phyloP scores from a whole-genome alignment of 2,888 invertebrate species.

The Cosmia trapezina region DNA sequence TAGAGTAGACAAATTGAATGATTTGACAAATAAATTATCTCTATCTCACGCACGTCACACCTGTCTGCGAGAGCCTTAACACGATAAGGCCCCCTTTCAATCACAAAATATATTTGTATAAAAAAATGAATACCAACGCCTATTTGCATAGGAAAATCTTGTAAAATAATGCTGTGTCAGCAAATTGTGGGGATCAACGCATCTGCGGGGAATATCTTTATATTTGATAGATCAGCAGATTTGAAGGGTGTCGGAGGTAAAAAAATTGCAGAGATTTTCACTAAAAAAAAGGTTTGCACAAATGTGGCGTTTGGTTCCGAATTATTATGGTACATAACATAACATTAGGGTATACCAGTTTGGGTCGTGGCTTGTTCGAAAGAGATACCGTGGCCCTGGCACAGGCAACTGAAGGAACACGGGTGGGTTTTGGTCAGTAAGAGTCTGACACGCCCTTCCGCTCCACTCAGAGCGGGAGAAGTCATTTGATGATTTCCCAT shows the following conservation, averaged over 20 bases:
- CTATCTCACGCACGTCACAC: no score
- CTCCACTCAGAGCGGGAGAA: no score
- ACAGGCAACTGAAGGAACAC: no score
- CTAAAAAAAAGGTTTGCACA: neutral
- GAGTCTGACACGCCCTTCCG: no score
- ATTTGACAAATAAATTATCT: no score
- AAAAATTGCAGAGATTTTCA: neutral
- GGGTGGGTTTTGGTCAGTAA: no score
- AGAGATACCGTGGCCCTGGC: no score
- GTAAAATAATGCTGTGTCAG: conserved; percentile 23
- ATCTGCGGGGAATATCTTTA: conserved; percentile 35
- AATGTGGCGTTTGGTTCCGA: neutral
- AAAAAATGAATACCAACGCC: neutral
- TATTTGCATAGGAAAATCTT: conserved; percentile 10
- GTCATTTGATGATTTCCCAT: no score
- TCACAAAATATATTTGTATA: conserved; percentile 14
- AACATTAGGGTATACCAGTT: no score
- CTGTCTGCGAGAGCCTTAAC: neutral
- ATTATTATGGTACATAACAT: no score
- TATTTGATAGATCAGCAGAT: conserved; percentile 27
- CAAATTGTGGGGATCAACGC: conserved; percentile 40
- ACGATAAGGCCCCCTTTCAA: neutral
- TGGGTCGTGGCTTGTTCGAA: no score
- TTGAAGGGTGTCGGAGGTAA: neutral
- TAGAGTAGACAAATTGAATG: no score